Evolutionary conservation across 1,140 invertebrate genomes (phyloP), one percentile per base, ranked within the genome.

Genomic region (Scaptomyza pallida): DNA sequence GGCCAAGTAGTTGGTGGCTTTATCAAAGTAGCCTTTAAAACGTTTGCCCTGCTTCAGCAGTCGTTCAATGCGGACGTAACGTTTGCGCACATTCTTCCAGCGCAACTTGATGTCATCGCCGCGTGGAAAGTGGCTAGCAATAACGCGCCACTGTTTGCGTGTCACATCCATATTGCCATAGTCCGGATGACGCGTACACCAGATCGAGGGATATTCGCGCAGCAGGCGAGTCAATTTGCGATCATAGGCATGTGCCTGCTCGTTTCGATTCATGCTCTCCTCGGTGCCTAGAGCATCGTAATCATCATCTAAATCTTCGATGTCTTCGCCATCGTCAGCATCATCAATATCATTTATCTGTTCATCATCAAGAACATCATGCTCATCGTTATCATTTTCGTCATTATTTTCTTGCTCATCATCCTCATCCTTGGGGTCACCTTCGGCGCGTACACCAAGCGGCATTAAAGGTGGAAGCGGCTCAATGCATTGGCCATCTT

Each of bases 11-110:
- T 89, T 89, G n/a, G 89, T 90, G 13, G 89, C 86, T 54, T 90
- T 90, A 35, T 90, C 89, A 9, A 90, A 90, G 12, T 90, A 90
- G n/a, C 89, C 89, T 21, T 89, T 90, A 5, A 90, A 90, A 3
- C 89, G 89, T 51, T 89, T 90, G 0, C 89, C 89, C 26, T 76
- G 72, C 17, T 77, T 78, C 3, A 88, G 37, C 0, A 89, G 71
- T 2, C 86, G 62, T 30, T 90, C 89, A 15, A 90, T 90, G 2
- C 85, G 85, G 0, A 90, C 81, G 35, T 83, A 90, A 6, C 89
- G 75, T 17, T 88, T 90, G 1, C 89, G 85, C 16, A 90, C 71
- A 41, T 90, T 90, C 44, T 90, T 90, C 89, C 89, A 90, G 17
- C 89, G 89, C 8, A 90, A 48, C 41, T 85, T 90, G 0, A 90